Base-by-base conservation (phyloP, 1,140 invertebrate genomes). In the Euura lappo region DNA sequence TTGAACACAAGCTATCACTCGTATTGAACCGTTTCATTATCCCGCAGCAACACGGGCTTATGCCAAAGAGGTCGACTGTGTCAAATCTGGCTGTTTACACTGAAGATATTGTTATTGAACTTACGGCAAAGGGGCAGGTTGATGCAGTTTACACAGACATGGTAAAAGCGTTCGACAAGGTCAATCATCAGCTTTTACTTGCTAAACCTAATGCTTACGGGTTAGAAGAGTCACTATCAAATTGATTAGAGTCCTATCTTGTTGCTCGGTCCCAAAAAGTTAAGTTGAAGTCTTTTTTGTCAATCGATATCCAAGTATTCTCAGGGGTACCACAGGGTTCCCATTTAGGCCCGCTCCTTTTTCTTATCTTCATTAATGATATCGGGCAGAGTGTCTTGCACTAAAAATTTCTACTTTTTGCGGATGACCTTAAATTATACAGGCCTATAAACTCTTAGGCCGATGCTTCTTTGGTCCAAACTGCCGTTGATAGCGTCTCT, bases 81-180 rank as follows among this genome's bases (percentile, higher is more conserved):
- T 7, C 6, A 7, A 51, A 51, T 51, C 47, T 51, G 13, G 6
- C 51, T 60, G 5, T 60, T 11, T 60, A 60, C 51, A 11, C 6
- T 6, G 13, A 60, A 11, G 8, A 60, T 60, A 60, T 60, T n/a
- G 51, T 60, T 11, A 60, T 11, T 2, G 51, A 6, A 6, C 13
- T 60, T 11, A 6, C 13, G 3, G 51, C 10, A 60, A 60, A 6
- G 6, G 6, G 51, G 10, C 51, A 60, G 51, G 13, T n/a, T 11
- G 51, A 60, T 60, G 51, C 44, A 10, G 69, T 81, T 28, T 79
- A 79, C 68, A 65, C 79, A 3, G 78, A 84, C 71, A 71, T 84
- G 69, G 71, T 69, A 44, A 83, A 80, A 51, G 80, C 81, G 2
- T 84, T 83, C 60, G 79, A 84, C 66, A 73, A 76, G 45, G 78